A percentile compares a stretch with the other conserved stretches of the same genome.
Evolutionary conservation across 1,140 invertebrate species (phyloP).

Genomic region (Thaumatotibia leucotreta): DNA sequence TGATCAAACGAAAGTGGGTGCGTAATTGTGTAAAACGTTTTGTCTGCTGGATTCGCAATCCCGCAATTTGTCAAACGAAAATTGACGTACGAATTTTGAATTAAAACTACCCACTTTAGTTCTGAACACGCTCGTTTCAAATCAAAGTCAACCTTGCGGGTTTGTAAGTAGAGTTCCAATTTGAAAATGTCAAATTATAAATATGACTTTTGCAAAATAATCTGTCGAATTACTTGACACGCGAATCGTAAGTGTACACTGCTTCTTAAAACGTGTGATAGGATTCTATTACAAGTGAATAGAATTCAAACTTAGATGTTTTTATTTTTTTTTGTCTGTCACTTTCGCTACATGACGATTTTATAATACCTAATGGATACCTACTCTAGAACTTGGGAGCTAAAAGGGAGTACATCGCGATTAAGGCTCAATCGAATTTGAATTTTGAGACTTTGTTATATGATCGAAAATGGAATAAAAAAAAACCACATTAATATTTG

Average conservation of each 20-base stretch:
- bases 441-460: background rate
- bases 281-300: background rate
- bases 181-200: background rate
- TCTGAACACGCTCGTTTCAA: background rate
- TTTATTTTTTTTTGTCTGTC: slow-evolving; percentile 7
- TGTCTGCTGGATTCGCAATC: slow-evolving; percentile 18
- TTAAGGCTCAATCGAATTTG: background rate
- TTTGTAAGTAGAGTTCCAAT: background rate
- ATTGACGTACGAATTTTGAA: slow-evolving; percentile 1
- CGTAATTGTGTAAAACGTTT: slow-evolving; percentile 27
- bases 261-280: background rate
- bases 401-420: background rate
- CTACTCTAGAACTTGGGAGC: background rate
- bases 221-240: background rate
- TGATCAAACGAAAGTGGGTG: slow-evolving; percentile 30
- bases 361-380: slow-evolving; percentile 44
- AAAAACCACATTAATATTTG: background rate
- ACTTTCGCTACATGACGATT: slow-evolving; percentile 50
- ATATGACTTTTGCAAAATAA: background rate
- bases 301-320: background rate
- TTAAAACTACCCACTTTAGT: background rate
- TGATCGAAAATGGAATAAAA: background rate
- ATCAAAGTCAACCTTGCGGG: background rate
- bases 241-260: background rate
- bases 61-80: slow-evolving; percentile 1